These are phyloP conservation scores for Phocoena phocoena DNA, from an alignment of 2,113 vertebrate species.

Conservation along the genomic window DNA sequence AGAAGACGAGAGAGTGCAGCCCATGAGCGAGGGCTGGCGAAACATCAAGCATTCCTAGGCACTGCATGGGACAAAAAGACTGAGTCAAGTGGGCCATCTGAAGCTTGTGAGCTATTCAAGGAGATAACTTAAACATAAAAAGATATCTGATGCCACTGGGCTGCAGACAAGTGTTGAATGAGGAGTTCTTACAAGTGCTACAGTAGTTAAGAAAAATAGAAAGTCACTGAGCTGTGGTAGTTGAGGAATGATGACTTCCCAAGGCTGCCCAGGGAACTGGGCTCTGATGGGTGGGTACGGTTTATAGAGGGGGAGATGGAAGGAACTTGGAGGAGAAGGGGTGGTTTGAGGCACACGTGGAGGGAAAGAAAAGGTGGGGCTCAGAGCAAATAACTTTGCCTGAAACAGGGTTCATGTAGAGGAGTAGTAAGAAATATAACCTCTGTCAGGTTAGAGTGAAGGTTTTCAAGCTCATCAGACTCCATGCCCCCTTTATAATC, in stretches of 20 bases:
- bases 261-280: not conserved
- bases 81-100: not conserved
- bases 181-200: not conserved
- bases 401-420: not conserved
- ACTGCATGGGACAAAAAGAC: too few species aligned
- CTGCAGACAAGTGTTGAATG: not conserved
- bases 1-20: not conserved
- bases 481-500: not conserved
- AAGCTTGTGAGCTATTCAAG: not conserved
- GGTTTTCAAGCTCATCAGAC: not conserved
- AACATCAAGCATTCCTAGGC: not conserved
- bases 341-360: not conserved
- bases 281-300: not conserved
- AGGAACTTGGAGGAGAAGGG: not conserved
- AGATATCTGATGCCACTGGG: not conserved
- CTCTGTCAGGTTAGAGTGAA: not conserved
- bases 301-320: not conserved
- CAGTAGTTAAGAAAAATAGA: not conserved
- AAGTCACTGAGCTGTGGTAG: not conserved
- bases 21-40: not conserved
- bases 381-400: not conserved
- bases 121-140: not conserved
- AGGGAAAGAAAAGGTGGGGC: not conserved
- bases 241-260: not conserved
- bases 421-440: not conserved